Conservation (phyloP, 1,140 invertebrate species). For the Drosophila miranda region DNA sequence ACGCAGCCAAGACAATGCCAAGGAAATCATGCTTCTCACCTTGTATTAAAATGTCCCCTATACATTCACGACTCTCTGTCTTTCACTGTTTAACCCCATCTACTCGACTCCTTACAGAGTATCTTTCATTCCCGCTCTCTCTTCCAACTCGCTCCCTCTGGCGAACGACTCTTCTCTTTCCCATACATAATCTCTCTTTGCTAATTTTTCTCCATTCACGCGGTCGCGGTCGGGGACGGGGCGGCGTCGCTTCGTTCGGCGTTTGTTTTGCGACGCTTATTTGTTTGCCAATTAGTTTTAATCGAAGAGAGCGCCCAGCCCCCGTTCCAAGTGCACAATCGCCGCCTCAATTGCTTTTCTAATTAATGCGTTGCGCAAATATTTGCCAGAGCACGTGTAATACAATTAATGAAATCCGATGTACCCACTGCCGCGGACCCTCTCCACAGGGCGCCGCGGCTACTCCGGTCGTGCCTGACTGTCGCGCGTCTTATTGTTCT, state of each 20-base stretch:
- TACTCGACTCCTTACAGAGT: not conserved
- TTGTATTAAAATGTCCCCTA: no score
- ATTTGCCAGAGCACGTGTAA: constrained; percentile 38
- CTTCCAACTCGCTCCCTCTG: not conserved
- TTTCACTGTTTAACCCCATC: not conserved
- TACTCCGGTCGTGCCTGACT: constrained; percentile 2
- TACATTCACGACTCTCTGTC: not conserved
- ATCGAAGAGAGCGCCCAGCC: constrained; percentile 49
- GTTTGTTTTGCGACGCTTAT: constrained; percentile 37
- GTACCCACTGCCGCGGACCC: not conserved
- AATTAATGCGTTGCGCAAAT: constrained; percentile 67
- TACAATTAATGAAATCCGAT: constrained; percentile 42
- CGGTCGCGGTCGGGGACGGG: not conserved
- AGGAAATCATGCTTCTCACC: no score
- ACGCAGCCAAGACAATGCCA: no score
- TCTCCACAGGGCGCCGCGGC: no score
- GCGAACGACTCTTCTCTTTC: not conserved
- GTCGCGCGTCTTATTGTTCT: constrained; percentile 11
- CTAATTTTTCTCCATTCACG: not conserved
- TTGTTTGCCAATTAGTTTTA: constrained; percentile 76
- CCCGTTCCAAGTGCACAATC: constrained; percentile 20
- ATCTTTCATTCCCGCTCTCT: not conserved
- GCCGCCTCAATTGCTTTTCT: constrained; percentile 67
- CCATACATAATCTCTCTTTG: not conserved
- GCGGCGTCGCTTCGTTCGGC: not conserved